Base-by-base conservation (phyloP, 2,797 vertebrate species). In the Anabas testudineus region DNA sequence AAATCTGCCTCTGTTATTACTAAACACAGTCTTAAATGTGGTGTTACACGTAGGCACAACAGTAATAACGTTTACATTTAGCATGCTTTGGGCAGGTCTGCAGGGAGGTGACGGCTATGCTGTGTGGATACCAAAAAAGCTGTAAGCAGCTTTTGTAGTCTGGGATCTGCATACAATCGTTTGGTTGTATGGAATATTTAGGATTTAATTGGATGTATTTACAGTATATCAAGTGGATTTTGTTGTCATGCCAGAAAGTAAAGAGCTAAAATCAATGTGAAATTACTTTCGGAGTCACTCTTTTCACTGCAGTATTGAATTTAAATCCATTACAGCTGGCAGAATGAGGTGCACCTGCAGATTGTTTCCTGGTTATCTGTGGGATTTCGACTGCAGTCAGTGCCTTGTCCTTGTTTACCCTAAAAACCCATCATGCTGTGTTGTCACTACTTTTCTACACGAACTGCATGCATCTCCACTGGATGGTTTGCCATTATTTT, bases 321-420 rank as follows among this genome's bases (percentile, higher is more conserved):
- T 30, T 36, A 60, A 52, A 71, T 18, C 41, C 4, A 26, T 39
- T 26, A 58, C 22, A 68, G 16, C 14, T 56, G 24, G 2, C 26
- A 63, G 30, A 54, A 32, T 36, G 13, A 28, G 21, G 21, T 58
- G 39, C 34, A 58, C 19, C 51, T 73, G 49, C 70, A 68, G 37
- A 61, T 47, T 70, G 67, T 57, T 71, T 56, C 49, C 53, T 74
- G 42, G 42, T 47, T 81, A 39, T 49, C 13, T 52, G 26, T 57
- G 15, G 41, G 42, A 49, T 13, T 82, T 34, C 58, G 55, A 63
- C 43, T 66, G 61, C 52, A 67, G 51, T 6, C 61, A 47, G 53
- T 39, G 61, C 52, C 51, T 61, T 80, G 78, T 85, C 77, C 71
- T 84, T 84, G 75, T 74, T 78, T 78, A 67, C 52, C 80, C 57